These are phyloP conservation scores for Dipodomys stephensi DNA, from an alignment of 2,113 vertebrate genomes.

Conservation along the genomic window DNA sequence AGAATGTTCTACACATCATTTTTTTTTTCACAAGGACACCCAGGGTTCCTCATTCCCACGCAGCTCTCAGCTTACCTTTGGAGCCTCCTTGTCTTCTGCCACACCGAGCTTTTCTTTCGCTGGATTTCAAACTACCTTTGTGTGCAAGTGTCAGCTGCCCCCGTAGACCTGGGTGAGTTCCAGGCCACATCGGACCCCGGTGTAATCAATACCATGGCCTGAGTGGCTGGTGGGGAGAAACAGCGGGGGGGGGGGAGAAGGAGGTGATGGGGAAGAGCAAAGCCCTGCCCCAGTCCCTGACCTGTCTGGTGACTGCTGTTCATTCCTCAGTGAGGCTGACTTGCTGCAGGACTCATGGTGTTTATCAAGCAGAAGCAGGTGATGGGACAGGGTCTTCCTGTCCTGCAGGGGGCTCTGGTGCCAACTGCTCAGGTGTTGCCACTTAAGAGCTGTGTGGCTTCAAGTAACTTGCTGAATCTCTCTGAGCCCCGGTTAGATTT, in stretches of 20 bases:
- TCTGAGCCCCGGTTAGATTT: conserved; percentile 1
- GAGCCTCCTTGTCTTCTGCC: neutral
- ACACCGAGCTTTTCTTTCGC: rapidly evolving
- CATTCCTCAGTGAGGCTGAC: neutral
- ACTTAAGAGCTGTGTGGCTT: neutral
- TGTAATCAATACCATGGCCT: too few species aligned
- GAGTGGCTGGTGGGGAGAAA: neutral
- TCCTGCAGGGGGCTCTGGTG: neutral
- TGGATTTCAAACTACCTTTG: neutral
- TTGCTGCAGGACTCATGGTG: neutral
- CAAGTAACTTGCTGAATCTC: neutral
- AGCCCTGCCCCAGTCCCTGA: neutral
- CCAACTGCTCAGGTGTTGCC: rapidly evolving
- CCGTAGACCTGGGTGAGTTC: neutral
- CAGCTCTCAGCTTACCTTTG: neutral
- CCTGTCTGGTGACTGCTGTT: neutral
- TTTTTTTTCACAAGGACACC: neutral
- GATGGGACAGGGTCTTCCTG: rapidly evolving
- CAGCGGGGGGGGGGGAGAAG: too few species aligned
- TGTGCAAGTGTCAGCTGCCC: too few species aligned
- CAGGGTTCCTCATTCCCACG: too few species aligned
- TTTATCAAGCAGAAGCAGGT: neutral
- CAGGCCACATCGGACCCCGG: neutral
- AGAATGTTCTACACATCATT: neutral
- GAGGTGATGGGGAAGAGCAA: too few species aligned